phyloP scores from a whole-genome alignment of 2,113 vertebrate species.

The Struthio camelus region DNA sequence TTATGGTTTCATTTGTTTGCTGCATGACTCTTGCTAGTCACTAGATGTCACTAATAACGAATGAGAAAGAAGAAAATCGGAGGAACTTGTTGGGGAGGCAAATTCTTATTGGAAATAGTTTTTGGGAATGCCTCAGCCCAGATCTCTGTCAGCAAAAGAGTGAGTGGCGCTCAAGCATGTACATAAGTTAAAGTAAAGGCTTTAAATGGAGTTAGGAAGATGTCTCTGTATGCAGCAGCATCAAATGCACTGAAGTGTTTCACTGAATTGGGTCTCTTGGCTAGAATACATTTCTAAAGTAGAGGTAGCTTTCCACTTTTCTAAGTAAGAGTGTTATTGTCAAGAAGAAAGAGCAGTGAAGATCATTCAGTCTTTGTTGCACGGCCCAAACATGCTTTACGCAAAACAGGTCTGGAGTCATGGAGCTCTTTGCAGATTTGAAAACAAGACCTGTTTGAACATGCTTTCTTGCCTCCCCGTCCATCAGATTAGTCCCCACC shows the following conservation, averaged over 20 bases:
- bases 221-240: background rate
- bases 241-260: background rate
- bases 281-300: background rate
- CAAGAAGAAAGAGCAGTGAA: background rate
- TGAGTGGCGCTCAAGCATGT: background rate
- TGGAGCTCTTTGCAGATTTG: background rate
- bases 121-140: background rate
- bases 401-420: background rate
- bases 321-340: background rate
- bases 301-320: background rate
- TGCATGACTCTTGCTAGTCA: conserved; percentile 7
- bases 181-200: background rate
- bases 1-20: background rate
- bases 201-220: background rate
- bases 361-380: background rate
- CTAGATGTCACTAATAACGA: conserved; percentile 59
- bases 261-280: background rate
- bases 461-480: background rate
- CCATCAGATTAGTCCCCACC: background rate
- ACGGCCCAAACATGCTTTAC: background rate
- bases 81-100: background rate
- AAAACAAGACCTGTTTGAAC: background rate
- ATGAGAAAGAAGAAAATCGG: background rate
- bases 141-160: background rate
- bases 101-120: background rate